These are phyloP conservation scores for Caenorhabditis tropicalis DNA, from an alignment of 1,140 invertebrate species.

Conservation along the genomic window DNA sequence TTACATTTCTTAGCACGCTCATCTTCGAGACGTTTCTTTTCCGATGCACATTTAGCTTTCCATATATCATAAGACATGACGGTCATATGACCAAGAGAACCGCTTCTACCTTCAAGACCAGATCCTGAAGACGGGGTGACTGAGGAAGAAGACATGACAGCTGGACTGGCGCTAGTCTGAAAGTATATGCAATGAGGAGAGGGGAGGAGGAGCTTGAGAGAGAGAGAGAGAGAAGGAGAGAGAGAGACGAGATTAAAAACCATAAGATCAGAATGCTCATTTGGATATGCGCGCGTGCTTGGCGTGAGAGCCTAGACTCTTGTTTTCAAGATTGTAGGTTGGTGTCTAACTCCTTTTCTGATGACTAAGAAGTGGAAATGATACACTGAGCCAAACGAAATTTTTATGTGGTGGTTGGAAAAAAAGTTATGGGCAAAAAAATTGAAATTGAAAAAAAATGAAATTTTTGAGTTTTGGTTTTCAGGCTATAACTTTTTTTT, in stretches of 20 bases:
- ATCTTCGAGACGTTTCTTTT: slow-evolving; percentile 35
- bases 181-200: background rate
- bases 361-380: too few relatives aligned
- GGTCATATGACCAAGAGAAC: slow-evolving; percentile 48
- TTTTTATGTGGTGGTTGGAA: too few relatives aligned
- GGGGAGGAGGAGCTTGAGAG: too few relatives aligned
- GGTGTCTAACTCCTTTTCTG: too few relatives aligned
- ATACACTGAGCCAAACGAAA: too few relatives aligned
- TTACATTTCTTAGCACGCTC: background rate
- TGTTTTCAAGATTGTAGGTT: too few relatives aligned
- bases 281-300: background rate
- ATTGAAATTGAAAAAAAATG: too few relatives aligned
- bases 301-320: background rate
- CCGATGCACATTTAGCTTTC: slow-evolving; percentile 52
- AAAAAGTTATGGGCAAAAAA: too few relatives aligned
- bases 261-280: slow-evolving; percentile 23
- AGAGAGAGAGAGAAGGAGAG: background rate
- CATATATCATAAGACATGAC: slow-evolving; percentile 54
- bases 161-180: background rate
- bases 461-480: too few relatives aligned
- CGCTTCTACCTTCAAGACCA: slow-evolving; percentile 41
- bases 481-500: too few relatives aligned
- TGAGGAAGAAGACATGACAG: background rate
- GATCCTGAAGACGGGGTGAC: background rate
- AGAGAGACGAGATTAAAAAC: slow-evolving; percentile 14